Evolutionary conservation across 2,888 invertebrate genomes (phyloP), one percentile per base, ranked within the genome.

Genomic region (Polyommatus iphigenia): DNA sequence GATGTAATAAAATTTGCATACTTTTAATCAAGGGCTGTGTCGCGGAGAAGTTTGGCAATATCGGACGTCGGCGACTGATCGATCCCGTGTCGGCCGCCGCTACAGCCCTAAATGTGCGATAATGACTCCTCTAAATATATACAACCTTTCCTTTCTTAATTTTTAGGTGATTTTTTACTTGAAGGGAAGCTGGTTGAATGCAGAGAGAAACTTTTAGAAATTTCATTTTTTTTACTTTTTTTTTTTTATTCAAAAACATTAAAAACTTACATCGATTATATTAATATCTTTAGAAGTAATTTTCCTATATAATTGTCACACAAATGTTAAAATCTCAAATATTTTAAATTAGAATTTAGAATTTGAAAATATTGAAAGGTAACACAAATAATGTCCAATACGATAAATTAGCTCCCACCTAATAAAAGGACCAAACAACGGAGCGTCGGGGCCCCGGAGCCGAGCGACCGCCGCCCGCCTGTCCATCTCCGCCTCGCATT

Each of bases 1-100:
- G 88, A 90, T 90, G 92, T 94, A 94, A 94, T 94, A 94, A 94
- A 94, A 94, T 94, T 94, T 94, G 94, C 94, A 94, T 94, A 94
- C 94, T 94, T 94, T 94, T 94, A 94, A 94, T 94, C 94, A 94
- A 94, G 93, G 92, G 88, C 90, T 93, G 90, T 94, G 94, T 94
- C 94, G 94, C 89, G 92, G 94, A 93, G 93, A 94, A 94, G 92
- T 94, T 94, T 93, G 89, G 93, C 94, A 94, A 94, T 94, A 94
- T 92, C 91, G 94, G 88, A 85, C 87, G 88, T 88, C 87, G 87
- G 91, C 62, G 24, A 67, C 67, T 91, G 91, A 93, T 93, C 93
- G 93, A 93, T 93, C 90, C 88, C 87, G 87, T 86, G 86, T 86
- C 84, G 86, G 89, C 89, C 88, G 87, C 86, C 88, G 29, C 67